Base-by-base conservation (phyloP, 2,797 vertebrate genomes). In the Poeciliopsis turneri region DNA sequence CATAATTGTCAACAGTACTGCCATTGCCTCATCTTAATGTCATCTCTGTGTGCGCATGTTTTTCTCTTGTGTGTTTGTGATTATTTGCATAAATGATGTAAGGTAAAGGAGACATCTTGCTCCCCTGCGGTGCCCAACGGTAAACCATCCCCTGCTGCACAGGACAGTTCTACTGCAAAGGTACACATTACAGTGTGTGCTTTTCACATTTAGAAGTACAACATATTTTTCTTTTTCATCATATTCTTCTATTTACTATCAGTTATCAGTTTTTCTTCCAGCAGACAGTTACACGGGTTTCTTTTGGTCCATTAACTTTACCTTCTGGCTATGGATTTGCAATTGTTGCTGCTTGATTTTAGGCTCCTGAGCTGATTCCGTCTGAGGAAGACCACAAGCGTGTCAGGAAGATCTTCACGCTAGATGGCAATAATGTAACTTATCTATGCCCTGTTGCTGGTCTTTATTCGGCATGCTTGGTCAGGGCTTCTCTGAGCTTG, bases 351-450 rank as follows among this genome's bases (percentile, higher is more conserved):
- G 51, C 64, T 86, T 84, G 53, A 80, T 84, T 92, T 77, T 94
- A 98, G 97, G 94, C 93, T 84, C 86, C 18, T 16, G 71, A 86
- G 84, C 90, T 95, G 93, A 94, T 91, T 82, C 95, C 96, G 0
- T 84, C 92, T 6, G 97, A 97, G 88, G 97, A 97, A 72, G 96
- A 97, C 9, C 94, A 96, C 92, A 96, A 93, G 81, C 96, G 96
- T 15, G 95, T 97, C 88, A 97, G 93, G 95, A 97, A 95, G 95
- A 97, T 97, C 96, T 97, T 98, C 95, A 92, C 89, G 28, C n/a
- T 93, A 86, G 72, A 68, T 73, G 74, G 76, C 84, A 87, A 83
- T 75, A 86, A 96, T 95, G 96, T 97, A 95, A 95, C 82, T 73
- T 46, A 39, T 64, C 4, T 76, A 69, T 74, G n/a, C 30, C n/a